Conservation (phyloP, 2,888 invertebrate genomes). For the Neoitamus cyanurus region DNA sequence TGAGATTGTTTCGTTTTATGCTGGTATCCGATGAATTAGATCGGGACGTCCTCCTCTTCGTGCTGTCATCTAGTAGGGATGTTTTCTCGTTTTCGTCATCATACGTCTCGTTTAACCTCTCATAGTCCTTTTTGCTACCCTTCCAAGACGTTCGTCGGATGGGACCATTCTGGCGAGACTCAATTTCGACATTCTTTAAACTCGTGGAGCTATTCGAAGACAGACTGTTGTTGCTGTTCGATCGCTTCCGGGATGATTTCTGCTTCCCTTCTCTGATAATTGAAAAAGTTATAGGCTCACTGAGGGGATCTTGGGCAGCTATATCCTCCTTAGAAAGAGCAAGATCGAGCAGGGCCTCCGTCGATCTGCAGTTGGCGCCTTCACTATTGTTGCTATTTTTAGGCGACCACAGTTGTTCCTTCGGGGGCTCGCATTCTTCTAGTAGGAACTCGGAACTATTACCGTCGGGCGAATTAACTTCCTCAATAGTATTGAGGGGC, state of each 20-base stretch:
- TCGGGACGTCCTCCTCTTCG: slow-evolving; percentile 54
- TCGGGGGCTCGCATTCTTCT: slow-evolving; percentile 54
- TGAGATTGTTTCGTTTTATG: slow-evolving; percentile 49
- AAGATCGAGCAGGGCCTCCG: slow-evolving; percentile 59
- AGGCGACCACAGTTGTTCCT: slow-evolving; percentile 45
- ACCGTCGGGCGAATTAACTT: slow-evolving; percentile 61
- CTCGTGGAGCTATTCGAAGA: slow-evolving; percentile 53
- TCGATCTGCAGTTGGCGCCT: slow-evolving; percentile 60
- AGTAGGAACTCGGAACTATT: slow-evolving; percentile 54
- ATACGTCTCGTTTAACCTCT: slow-evolving; percentile 59
- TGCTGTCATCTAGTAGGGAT: slow-evolving; percentile 43
- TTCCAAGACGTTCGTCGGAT: slow-evolving; percentile 62
- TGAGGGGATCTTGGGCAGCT: background rate
- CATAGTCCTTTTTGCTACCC: slow-evolving; percentile 59
- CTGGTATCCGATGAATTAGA: slow-evolving; percentile 52
- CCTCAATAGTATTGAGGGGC: slow-evolving; percentile 63
- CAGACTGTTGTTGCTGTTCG: slow-evolving; percentile 53
- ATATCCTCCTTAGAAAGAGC: slow-evolving; percentile 51
- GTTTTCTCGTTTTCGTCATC: slow-evolving; percentile 51
- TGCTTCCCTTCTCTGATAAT: slow-evolving; percentile 53
- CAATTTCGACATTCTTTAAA: background rate
- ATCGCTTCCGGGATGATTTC: slow-evolving; percentile 56
- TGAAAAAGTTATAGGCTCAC: slow-evolving; percentile 45
- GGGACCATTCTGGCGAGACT: slow-evolving; percentile 53
- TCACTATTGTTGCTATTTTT: slow-evolving; percentile 57